Percentiles rank a stretch among this genome's conserved stretches.
These are phyloP conservation scores for Gobiocypris rarus DNA, from an alignment of 2,113 vertebrate species.

Conservation along the genomic window DNA sequence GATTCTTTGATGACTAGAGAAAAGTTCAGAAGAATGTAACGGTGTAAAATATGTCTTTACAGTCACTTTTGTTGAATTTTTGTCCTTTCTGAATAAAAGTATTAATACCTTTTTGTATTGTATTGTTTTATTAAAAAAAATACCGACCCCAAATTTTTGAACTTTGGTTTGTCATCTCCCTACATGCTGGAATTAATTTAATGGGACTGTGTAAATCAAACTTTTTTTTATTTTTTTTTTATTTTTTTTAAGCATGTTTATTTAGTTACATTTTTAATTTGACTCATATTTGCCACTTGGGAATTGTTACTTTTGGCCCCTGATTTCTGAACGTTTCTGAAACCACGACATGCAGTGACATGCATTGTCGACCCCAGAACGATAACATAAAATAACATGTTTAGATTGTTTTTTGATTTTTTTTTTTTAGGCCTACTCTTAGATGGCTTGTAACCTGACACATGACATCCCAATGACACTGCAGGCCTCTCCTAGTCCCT, in stretches of 20 bases:
- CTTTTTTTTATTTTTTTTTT: background rate
- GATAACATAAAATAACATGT: background rate
- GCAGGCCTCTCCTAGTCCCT: background rate
- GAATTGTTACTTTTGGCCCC: background rate
- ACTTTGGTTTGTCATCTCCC: background rate
- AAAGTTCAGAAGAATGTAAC: background rate
- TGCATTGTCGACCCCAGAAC: background rate
- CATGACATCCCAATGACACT: conserved; percentile 3
- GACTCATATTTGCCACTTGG: background rate
- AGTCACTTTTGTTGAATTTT: background rate
- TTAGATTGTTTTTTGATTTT: background rate
- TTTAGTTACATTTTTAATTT: background rate
- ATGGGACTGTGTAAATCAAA: background rate
- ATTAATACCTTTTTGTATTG: no score
- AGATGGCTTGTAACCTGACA: background rate
- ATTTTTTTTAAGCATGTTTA: background rate
- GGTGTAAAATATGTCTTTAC: background rate
- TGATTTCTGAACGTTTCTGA: background rate
- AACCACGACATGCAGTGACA: background rate
- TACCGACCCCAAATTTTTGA: background rate
- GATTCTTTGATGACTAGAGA: background rate
- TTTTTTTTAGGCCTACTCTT: background rate
- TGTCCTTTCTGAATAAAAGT: background rate
- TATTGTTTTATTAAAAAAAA: background rate
- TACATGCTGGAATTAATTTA: background rate